Conservation (phyloP, 2,797 vertebrate species). For the Prunella strophiata region DNA sequence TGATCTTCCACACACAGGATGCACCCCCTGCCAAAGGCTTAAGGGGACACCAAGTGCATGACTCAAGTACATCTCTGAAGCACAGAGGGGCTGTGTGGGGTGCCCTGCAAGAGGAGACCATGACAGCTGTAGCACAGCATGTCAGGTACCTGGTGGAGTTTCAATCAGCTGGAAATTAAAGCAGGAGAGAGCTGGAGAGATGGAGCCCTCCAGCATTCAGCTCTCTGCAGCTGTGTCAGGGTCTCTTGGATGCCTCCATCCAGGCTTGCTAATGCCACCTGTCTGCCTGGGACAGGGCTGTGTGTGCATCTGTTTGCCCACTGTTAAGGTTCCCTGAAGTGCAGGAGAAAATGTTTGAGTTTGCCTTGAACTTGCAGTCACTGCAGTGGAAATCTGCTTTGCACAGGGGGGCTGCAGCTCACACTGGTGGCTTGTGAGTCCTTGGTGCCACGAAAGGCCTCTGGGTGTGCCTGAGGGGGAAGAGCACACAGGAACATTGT, state of each 20-base stretch:
- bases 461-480: not conserved
- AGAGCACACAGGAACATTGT: not conserved
- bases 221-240: fast-evolving
- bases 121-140: fast-evolving
- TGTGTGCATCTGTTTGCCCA: fast-evolving
- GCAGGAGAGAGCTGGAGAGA: not conserved
- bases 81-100: not conserved
- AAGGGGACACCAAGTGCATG: fast-evolving
- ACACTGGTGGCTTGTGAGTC: not conserved
- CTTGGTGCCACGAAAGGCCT: not conserved
- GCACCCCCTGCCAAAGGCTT: not conserved
- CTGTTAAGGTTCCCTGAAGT: not conserved
- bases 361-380: not conserved
- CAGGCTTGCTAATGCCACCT: not conserved
- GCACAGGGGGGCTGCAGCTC: not conserved
- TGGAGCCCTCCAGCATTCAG: fast-evolving
- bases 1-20: not conserved
- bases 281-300: not conserved
- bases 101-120: fast-evolving
- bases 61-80: fast-evolving
- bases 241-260: not conserved
- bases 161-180: not conserved
- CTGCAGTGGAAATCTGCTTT: not conserved
- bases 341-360: not conserved
- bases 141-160: fast-evolving